Evolutionary conservation across 2,888 invertebrate species (phyloP), one percentile per base, ranked within the genome.

Genomic region (Diogma glabrata): DNA sequence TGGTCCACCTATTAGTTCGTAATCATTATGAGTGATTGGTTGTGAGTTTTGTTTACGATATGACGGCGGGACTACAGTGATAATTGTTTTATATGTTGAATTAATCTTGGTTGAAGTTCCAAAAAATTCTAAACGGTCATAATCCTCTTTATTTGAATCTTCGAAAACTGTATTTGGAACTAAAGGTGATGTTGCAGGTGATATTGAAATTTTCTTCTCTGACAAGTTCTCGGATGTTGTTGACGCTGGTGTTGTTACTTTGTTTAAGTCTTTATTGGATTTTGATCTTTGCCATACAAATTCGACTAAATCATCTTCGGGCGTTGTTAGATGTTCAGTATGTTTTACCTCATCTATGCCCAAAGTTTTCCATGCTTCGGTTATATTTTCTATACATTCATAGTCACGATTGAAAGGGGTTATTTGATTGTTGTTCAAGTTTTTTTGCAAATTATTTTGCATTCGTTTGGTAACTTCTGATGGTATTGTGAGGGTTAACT

Each of bases 51-150:
- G 62, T 40, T 54, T 55, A n/a, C 22, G 47, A 22, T 38, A 54
- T 10, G 75, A 61, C 50, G 72, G 67, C 38, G 80, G 69, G n/a
- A 80, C 78, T 1, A 79, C 70, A 3, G 77, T 73, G 49, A 79
- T 76, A 51, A 85, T 78, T 55, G 83, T 82, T 62, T 84, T 86
- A 62, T 88, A 88, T 8, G 77, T 76, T 61, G 75, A 77, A 53
- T 76, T 67, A 12, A 72, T 63, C 68, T 82, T 84, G 56, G 81
- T 81, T 52, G 83, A 80, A 1, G 87, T 83, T 10, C 87, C 86
- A 62, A 89, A 83, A 63, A 87, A 86, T 62, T 88, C 84, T 52
- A 90, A 67, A 54, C 83, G 82, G 65, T 89, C 88, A 67, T 90
- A 90, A 61, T 81, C 80, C 54, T 77, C 74, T 52, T 67, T 63